These are phyloP conservation scores for Uloborus diversus DNA, from an alignment of 1,140 invertebrate species.

Conservation along the genomic window DNA sequence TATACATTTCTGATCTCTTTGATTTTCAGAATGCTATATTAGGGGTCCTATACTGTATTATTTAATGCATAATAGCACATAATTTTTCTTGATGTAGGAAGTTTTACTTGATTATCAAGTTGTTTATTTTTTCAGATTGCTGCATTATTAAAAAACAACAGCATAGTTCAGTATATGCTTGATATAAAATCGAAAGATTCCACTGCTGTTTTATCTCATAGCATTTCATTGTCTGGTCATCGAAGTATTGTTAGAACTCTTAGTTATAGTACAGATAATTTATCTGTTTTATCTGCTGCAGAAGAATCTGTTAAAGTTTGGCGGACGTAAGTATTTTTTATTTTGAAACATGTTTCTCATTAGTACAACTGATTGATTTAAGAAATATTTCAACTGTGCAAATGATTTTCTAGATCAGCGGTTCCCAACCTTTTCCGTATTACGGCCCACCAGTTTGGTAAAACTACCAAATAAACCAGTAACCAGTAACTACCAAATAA, in stretches of 20 bases:
- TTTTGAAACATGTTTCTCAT: neutral
- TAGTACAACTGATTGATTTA: no score
- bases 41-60: no score
- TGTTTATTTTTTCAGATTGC: constrained; percentile 62
- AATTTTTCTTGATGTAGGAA: no score
- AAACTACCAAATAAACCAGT: no score
- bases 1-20: no score
- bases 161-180: constrained; percentile 67
- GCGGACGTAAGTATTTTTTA: constrained; percentile 75
- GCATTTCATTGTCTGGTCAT: constrained; percentile 79
- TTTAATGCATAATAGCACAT: no score
- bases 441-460: no score
- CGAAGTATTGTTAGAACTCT: constrained; percentile 86
- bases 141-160: constrained; percentile 67
- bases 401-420: no score
- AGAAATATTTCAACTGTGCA: no score
- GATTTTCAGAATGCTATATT: no score
- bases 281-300: constrained; percentile 80
- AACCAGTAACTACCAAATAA: no score
- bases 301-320: constrained; percentile 90
- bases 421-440: no score
- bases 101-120: neutral
- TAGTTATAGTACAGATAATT: constrained; percentile 88
- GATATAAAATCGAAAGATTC: constrained; percentile 65
- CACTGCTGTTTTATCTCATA: constrained; percentile 69